Percentiles rank a stretch among this genome's conserved stretches.
Conservation (phyloP, 2,113 vertebrate species). For the Thunnus maccoyii region DNA sequence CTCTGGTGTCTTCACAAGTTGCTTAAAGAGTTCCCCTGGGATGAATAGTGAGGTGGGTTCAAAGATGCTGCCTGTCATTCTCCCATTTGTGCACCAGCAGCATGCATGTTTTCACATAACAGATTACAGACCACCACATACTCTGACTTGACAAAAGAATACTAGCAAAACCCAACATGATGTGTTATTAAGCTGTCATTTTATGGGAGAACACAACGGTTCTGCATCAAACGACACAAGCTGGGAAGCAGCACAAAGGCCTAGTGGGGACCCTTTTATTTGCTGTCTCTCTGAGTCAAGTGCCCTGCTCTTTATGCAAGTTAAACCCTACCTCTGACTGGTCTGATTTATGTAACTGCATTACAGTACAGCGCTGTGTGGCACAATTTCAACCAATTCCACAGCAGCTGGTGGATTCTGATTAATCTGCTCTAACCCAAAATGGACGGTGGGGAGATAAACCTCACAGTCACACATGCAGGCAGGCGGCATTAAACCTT, state of each 20-base stretch:
- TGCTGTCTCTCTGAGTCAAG: conserved; percentile 67
- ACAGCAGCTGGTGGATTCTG: conserved; percentile 81
- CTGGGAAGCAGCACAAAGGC: conserved; percentile 24
- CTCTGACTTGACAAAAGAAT: conserved; percentile 12
- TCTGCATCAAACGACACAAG: conserved; percentile 22
- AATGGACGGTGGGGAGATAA: conserved; percentile 71
- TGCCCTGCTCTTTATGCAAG: conserved; percentile 61
- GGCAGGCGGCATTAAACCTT: conserved; percentile 44
- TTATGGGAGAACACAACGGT: conserved; percentile 18
- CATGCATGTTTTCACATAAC: conserved; percentile 5
- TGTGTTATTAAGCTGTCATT: not conserved
- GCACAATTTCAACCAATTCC: conserved; percentile 77
- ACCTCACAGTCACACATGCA: conserved; percentile 50
- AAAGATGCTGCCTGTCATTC: conserved; percentile 28
- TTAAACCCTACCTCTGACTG: conserved; percentile 61
- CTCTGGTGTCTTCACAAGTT: conserved; percentile 42
- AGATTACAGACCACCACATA: conserved; percentile 17
- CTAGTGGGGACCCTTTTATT: conserved; percentile 12
- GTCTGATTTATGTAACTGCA: conserved; percentile 75
- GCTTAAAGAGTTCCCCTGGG: conserved; percentile 40
- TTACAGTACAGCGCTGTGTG: conserved; percentile 70
- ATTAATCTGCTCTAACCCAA: conserved; percentile 77
- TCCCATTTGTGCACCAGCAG: conserved; percentile 8
- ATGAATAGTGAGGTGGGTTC: conserved; percentile 35
- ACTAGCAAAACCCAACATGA: not conserved